Evolutionary conservation across 2,888 invertebrate species (phyloP).

Genomic region (Polia nebulosa): DNA sequence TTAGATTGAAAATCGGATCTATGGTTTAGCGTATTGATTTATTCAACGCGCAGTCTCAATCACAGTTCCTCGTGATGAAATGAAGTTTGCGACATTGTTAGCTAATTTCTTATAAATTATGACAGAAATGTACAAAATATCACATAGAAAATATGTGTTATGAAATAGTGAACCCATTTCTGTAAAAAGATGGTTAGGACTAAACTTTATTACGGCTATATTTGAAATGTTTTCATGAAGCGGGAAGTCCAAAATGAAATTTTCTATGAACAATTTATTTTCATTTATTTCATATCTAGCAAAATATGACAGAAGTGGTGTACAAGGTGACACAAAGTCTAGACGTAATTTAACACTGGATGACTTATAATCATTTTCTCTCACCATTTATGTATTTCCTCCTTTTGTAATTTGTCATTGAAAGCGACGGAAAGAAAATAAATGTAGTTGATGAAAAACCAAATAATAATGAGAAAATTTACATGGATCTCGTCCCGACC

Average conservation of each 20-base stretch:
- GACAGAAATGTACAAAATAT: constrained; percentile 2
- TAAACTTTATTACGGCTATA: not conserved
- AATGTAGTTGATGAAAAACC: too few relatives aligned
- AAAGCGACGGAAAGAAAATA: too few relatives aligned
- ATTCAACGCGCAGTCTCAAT: too few relatives aligned
- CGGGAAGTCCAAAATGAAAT: not conserved
- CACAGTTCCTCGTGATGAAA: not conserved
- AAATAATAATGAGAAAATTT: too few relatives aligned
- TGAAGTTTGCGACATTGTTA: not conserved
- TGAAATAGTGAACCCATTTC: not conserved
- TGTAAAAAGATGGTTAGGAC: not conserved
- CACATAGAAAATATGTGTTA: not conserved
- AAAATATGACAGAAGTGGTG: constrained; percentile 8
- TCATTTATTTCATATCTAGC: not conserved
- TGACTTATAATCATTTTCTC: too few relatives aligned
- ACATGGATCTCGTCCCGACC: too few relatives aligned
- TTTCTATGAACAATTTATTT: not conserved
- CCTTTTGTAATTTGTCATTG: too few relatives aligned
- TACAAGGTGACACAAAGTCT: too few relatives aligned
- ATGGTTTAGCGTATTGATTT: too few relatives aligned
- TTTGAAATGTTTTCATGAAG: not conserved
- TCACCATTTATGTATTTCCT: too few relatives aligned
- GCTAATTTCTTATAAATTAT: constrained; percentile 15
- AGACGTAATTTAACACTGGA: too few relatives aligned
- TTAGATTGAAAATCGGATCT: too few relatives aligned